Base-by-base conservation (phyloP, 2,888 invertebrate genomes). In the Pherbina coryleti region DNA sequence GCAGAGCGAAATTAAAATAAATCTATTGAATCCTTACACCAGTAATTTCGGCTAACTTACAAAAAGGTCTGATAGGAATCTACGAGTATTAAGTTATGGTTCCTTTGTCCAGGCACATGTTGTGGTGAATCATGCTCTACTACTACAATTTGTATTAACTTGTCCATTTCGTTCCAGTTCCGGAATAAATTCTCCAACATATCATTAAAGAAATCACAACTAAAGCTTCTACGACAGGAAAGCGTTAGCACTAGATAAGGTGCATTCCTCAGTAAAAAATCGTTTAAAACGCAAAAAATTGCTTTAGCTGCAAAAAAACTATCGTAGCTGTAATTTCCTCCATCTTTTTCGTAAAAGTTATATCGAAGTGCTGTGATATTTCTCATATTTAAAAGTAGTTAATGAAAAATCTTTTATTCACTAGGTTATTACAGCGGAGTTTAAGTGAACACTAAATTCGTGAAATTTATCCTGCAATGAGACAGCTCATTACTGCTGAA, bases 191-290 rank as follows among this genome's bases (percentile, higher is more conserved):
- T 77, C 71, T 79, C 81, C 79, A 86, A 79, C 76, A 87, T 79
- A 53, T 85, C 83, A 72, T 84, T 85, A 75, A 84, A 87, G 75
- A 86, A 87, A n/a, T 82, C 82, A 76, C 83, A 82, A 0, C 83
- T 83, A 5, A 82, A 79, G 17, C 78, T 71, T 25, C 81, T 78
- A 3, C 84, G 81, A 53, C 85, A 86, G 51, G 82, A 84, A 0
- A 87, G 49, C 0, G 84, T 83, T 28, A 87, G 49, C 4, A 85
- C 83, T 75, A 87, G 80, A 4, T 84, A 84, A 0, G 83, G 82
- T 4, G 84, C 83, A 72, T 82, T 77, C n/a, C 77, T 82, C 31
- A 84, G 67, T 14, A 86, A 84, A 49, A 84, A 83, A 14, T 79
- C 55, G 31, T 82, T 82, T 22, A 88, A 84, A 72, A 87, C 83